Evolutionary conservation across 2,888 invertebrate genomes (phyloP).

Genomic region (Cheiracanthium punctorium): DNA sequence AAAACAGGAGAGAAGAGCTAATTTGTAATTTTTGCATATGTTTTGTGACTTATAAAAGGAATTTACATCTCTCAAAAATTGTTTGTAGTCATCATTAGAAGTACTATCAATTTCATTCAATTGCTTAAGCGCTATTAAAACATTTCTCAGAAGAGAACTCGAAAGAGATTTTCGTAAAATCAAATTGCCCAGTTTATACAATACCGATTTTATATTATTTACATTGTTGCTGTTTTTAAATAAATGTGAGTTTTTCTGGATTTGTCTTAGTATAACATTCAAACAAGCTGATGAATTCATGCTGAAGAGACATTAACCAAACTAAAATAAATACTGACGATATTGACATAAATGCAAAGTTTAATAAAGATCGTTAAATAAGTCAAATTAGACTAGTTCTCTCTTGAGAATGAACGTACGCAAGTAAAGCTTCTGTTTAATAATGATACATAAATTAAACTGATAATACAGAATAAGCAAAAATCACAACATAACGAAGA

Average conservation of each 20-base stretch:
- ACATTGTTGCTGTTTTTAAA: conserved; percentile 22
- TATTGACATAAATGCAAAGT: too few relatives aligned
- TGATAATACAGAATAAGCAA: too few relatives aligned
- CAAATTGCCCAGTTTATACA: conserved; percentile 28
- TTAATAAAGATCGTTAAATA: too few relatives aligned
- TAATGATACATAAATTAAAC: too few relatives aligned
- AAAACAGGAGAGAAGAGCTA: conserved; percentile 25
- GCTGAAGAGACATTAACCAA: too few relatives aligned
- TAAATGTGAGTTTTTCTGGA: conserved; percentile 36
- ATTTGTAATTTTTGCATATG: conserved; percentile 27
- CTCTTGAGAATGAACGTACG: too few relatives aligned
- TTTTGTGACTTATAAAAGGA: conserved; percentile 20
- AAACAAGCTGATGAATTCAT: conserved; percentile 40
- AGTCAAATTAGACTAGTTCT: too few relatives aligned
- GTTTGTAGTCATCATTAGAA: not conserved
- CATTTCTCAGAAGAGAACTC: conserved; percentile 19
- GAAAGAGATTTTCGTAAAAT: conserved; percentile 27
- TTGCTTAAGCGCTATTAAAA: conserved; percentile 17
- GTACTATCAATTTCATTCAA: not conserved
- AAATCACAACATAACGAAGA: too few relatives aligned
- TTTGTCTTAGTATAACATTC: conserved; percentile 36
- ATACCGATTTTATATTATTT: not conserved
- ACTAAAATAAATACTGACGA: too few relatives aligned
- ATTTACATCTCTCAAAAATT: conserved; percentile 26
- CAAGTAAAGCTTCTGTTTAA: too few relatives aligned